Conservation (phyloP, 2,888 invertebrate genomes). For the Acronicta aceris region DNA sequence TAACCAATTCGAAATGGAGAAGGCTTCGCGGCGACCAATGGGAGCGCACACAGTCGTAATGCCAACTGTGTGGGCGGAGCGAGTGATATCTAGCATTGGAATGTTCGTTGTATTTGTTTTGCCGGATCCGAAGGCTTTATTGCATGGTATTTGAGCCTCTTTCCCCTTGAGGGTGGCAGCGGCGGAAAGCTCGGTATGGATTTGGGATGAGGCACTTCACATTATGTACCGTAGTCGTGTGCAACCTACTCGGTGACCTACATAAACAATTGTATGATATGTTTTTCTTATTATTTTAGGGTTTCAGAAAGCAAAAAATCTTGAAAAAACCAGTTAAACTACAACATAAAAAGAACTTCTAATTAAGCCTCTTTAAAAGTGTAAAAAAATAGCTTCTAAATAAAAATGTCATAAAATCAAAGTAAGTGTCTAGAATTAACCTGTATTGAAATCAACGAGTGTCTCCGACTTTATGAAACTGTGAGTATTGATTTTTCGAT, state of each 20-base stretch:
- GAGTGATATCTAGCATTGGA: slow-evolving; percentile 90
- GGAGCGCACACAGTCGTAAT: slow-evolving; percentile 87
- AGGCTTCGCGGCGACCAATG: slow-evolving; percentile 87
- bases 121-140: slow-evolving; percentile 87
- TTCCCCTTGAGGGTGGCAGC: slow-evolving; percentile 83
- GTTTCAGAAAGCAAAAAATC: slow-evolving; percentile 8
- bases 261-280: slow-evolving; percentile 57
- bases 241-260: slow-evolving; percentile 72
- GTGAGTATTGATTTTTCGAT: slow-evolving; percentile 89
- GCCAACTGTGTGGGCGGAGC: slow-evolving; percentile 89
- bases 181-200: slow-evolving; percentile 85
- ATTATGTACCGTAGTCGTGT: slow-evolving; percentile 80
- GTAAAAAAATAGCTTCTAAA: slow-evolving; percentile 12
- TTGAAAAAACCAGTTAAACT: slow-evolving; percentile 1
- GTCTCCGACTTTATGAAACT: slow-evolving; percentile 85
- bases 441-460: slow-evolving; percentile 81
- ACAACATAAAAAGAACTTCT: background rate
- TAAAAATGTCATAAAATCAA: slow-evolving; percentile 47
- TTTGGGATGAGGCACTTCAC: slow-evolving; percentile 82
- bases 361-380: slow-evolving; percentile 3
- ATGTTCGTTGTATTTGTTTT: slow-evolving; percentile 89
- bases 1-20: slow-evolving; percentile 88
- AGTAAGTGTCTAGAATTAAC: slow-evolving; percentile 63
- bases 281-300: slow-evolving; percentile 25
- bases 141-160: slow-evolving; percentile 86